phyloP scores from a whole-genome alignment of 2,888 invertebrate genomes.

The Xestoiulus laeticollis region DNA sequence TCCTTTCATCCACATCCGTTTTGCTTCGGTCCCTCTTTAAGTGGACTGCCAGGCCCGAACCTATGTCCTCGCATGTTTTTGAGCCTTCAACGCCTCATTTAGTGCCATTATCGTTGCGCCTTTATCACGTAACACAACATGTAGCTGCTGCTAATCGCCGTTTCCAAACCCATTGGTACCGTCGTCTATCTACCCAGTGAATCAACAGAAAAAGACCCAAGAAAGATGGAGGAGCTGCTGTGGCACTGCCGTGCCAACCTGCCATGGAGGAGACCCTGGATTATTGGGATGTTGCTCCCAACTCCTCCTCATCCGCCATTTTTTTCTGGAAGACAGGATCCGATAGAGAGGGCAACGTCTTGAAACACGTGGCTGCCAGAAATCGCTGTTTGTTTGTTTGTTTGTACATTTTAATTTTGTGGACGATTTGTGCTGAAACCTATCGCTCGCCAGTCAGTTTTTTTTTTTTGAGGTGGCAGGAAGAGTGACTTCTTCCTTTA shows the following conservation, averaged over 20 bases:
- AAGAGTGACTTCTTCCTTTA: background rate
- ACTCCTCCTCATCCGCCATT: background rate
- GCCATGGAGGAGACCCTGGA: background rate
- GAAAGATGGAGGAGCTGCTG: background rate
- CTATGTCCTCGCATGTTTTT: slow-evolving; percentile 7
- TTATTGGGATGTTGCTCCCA: background rate
- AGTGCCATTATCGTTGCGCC: slow-evolving; percentile 32
- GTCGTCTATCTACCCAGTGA: background rate
- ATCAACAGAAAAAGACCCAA: background rate
- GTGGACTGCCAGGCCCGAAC: background rate
- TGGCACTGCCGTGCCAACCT: background rate
- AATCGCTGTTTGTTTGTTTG: background rate
- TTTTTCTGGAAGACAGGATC: background rate
- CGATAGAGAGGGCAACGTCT: slow-evolving; percentile 25
- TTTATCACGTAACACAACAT: background rate
- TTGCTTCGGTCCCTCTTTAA: background rate
- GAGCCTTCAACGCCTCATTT: slow-evolving; percentile 12
- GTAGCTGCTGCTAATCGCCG: background rate
- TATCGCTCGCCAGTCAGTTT: background rate
- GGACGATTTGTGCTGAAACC: background rate
- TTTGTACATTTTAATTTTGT: slow-evolving; percentile 7
- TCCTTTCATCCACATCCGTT: slow-evolving; percentile 1
- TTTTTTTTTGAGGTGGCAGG: slow-evolving; percentile 2
- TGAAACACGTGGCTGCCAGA: slow-evolving; percentile 36
- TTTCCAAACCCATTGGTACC: background rate